Evolutionary conservation across 1,140 invertebrate genomes (phyloP).

Genomic region (Drosophila funebris): DNA sequence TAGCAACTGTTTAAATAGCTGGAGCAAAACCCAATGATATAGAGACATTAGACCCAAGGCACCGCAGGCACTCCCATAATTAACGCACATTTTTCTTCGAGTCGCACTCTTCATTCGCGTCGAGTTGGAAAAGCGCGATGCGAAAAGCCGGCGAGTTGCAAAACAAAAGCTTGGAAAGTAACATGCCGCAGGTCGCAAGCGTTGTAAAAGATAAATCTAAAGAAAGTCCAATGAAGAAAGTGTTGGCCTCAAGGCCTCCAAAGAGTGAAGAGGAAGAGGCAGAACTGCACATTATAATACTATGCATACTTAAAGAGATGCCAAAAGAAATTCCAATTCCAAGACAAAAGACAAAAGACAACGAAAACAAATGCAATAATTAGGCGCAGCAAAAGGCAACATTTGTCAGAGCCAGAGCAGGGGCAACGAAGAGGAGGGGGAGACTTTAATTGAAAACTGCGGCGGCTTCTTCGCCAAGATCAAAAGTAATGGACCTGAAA

Average conservation of each 20-base stretch:
- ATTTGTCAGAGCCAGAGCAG: too few relatives aligned
- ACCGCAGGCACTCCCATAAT: conserved; percentile 66
- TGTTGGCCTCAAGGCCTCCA: conserved; percentile 68
- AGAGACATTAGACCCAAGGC: conserved; percentile 51
- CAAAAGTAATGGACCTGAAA: conserved; percentile 36
- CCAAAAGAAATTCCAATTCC: conserved; percentile 28
- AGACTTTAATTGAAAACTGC: conserved; percentile 50
- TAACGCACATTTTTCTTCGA: conserved; percentile 66
- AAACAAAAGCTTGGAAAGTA: conserved; percentile 60
- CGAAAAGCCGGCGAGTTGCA: conserved; percentile 32
- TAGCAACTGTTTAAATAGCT: conserved; percentile 43
- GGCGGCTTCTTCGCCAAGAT: conserved; percentile 35
- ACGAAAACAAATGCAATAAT: conserved; percentile 71
- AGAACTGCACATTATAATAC: conserved; percentile 58
- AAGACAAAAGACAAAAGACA: conserved; percentile 36
- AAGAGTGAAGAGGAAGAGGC: conserved; percentile 20
- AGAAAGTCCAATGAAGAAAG: conserved; percentile 77
- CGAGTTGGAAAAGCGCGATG: conserved; percentile 31
- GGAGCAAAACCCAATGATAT: conserved; percentile 41
- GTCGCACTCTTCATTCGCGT: not conserved
- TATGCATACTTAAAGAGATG: conserved; percentile 40
- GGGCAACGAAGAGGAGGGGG: too few relatives aligned
- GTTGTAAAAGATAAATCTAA: conserved; percentile 51
- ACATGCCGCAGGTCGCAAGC: conserved; percentile 35
- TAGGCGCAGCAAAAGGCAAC: conserved; percentile 53